Evolutionary conservation across 2,797 vertebrate species (phyloP), one percentile per base, ranked within the genome.

Genomic region (Gobionotothen gibberifrons): DNA sequence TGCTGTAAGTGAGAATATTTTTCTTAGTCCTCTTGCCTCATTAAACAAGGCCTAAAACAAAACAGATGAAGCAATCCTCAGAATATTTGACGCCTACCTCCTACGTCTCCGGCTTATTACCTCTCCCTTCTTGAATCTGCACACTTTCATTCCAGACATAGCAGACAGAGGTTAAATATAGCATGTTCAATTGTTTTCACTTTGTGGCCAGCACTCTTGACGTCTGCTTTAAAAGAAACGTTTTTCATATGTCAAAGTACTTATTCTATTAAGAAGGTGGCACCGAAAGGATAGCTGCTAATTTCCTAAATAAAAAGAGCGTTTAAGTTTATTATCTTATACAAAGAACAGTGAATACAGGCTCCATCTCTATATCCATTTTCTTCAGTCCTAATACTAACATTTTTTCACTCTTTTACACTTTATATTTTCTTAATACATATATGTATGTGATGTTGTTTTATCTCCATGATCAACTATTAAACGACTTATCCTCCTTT

Each of bases 71-170:
- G 78, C 68, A 52, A 49, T 77, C 73, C n/a, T 78, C 13, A 26
- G 68, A 85, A 68, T 26, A 81, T 85, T 75, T 85, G 79, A 85
- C 81, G 40, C 86, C 79, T 78, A 57, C 84, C 84, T 90, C 76
- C 74, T 78, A 56, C 74, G 9, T 85, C 70, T 88, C 51, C 56
- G 21, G 65, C 68, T 88, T 85, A 86, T 87, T 83, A 79, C 83
- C 74, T 83, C 84, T 85, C 69, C 83, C 76, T 49, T 83, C 79
- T 79, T 76, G 26, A 85, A 83, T 81, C 80, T 52, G 78, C 52
- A 52, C 74, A 70, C 82, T 79, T 85, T 88, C 83, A 89, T 92
- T 90, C 87, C 83, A 83, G 85, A 88, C 87, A 87, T 89, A 82
- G 85, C 81, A 74, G 65, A 73, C 64, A 68, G 58, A 74, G 73